A percentile compares a stretch with the other conserved stretches of the same genome.
Conservation (phyloP, 1,140 invertebrate species). For the Magallana angulata region DNA sequence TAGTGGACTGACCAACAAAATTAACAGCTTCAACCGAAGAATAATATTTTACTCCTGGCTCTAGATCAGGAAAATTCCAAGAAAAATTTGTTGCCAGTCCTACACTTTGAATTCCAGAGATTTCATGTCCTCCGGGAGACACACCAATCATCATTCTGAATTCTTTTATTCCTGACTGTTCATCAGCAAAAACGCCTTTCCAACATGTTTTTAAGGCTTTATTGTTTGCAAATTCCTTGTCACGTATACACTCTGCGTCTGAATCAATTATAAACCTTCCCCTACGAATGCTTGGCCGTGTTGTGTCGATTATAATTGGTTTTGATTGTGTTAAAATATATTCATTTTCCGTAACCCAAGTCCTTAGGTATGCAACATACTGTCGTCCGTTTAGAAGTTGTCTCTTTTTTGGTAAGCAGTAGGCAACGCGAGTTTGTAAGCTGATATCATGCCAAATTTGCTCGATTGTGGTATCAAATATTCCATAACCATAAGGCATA, state of each 20-base stretch:
- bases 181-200: conserved; percentile 62
- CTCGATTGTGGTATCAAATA: conserved; percentile 55
- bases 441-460: conserved; percentile 63
- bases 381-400: conserved; percentile 36
- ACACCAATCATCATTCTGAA: conserved; percentile 59
- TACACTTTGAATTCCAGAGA: background rate
- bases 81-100: background rate
- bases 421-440: conserved; percentile 41
- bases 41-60: conserved; percentile 48
- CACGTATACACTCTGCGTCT: conserved; percentile 42
- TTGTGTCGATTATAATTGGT: conserved; percentile 55
- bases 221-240: conserved; percentile 59
- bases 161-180: conserved; percentile 52
- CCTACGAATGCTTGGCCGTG: conserved; percentile 53
- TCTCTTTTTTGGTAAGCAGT: conserved; percentile 56
- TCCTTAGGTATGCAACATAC: conserved; percentile 63
- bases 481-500: conserved; percentile 49
- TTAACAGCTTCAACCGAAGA: conserved; percentile 47
- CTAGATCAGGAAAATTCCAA: conserved; percentile 9
- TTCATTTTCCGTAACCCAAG: conserved; percentile 53
- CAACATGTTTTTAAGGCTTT: conserved; percentile 58
- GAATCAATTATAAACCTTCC: conserved; percentile 58
- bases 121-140: conserved; percentile 42
- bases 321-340: conserved; percentile 51
- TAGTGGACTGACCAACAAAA: conserved; percentile 29